Conservation (phyloP, 1,140 invertebrate species). For the Cydia fagiglandana region DNA sequence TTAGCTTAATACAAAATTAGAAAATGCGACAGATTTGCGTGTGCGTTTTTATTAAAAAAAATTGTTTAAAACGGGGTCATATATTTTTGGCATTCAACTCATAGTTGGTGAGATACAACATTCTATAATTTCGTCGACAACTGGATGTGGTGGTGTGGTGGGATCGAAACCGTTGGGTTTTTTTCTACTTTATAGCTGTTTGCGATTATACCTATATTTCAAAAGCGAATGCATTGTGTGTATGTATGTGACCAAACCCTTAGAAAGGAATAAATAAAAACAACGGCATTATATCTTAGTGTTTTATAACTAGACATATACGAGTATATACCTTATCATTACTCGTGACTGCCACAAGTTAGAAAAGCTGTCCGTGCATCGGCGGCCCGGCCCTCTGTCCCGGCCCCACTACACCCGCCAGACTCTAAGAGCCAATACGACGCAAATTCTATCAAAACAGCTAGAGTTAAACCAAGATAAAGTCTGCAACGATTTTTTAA, state of each 20-base stretch:
- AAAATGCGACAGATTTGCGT: background rate
- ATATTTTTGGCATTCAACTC: too few relatives aligned
- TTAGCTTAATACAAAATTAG: background rate
- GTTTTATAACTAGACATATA: background rate
- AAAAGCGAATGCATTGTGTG: too few relatives aligned
- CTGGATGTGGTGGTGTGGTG: background rate
- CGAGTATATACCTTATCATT: background rate
- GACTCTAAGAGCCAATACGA: background rate
- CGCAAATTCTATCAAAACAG: background rate
- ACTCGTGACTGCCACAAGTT: background rate
- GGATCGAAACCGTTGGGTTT: background rate
- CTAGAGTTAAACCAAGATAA: background rate
- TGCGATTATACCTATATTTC: background rate
- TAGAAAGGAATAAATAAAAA: too few relatives aligned
- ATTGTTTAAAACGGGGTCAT: too few relatives aligned
- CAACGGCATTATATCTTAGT: background rate
- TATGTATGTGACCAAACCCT: too few relatives aligned
- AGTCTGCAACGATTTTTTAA: too few relatives aligned
- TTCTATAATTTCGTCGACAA: too few relatives aligned
- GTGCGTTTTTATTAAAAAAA: background rate
- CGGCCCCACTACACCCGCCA: background rate
- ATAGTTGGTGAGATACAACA: too few relatives aligned
- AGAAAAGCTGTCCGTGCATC: background rate
- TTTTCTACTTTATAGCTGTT: background rate
- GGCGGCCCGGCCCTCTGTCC: background rate